phyloP scores from a whole-genome alignment of 2,888 invertebrate genomes.

The Protodeltote pygarga region DNA sequence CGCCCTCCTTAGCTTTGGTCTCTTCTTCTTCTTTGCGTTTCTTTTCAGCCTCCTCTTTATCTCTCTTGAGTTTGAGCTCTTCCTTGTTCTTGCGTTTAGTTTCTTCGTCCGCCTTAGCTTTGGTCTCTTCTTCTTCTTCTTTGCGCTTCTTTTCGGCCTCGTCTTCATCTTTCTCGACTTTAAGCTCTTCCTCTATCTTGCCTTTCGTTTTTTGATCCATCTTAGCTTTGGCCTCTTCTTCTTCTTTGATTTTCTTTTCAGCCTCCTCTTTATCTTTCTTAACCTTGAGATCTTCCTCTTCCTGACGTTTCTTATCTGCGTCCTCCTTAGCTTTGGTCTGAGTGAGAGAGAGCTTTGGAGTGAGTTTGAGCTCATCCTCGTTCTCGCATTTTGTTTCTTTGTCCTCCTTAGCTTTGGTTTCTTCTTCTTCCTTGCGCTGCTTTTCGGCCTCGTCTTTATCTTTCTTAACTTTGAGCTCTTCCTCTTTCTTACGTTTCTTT shows the following conservation, averaged over 20 bases:
- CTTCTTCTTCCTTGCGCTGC: no score
- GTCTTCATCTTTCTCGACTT: constrained; percentile 4
- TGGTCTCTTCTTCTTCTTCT: background rate
- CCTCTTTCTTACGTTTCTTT: constrained; percentile 57
- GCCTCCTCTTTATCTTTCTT: no score
- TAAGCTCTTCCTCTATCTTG: background rate
- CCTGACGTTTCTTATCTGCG: no score
- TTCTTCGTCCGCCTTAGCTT: background rate
- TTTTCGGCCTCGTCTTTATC: constrained; percentile 55
- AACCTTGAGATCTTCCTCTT: no score
- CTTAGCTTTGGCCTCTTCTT: background rate
- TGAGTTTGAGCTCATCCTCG: no score
- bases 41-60: constrained; percentile 26
- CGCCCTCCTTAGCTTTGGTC: constrained; percentile 35
- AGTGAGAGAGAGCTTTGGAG: no score
- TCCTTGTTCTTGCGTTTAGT: background rate
- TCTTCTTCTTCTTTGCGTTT: constrained; percentile 62
- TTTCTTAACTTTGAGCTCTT: constrained; percentile 58
- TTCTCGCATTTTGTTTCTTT: no score
- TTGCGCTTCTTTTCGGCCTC: background rate
- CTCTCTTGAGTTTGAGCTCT: constrained; percentile 14
- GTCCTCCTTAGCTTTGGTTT: no score
- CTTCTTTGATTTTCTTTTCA: background rate
- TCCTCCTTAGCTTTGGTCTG: no score
- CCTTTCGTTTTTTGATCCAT: no score